Conservation (phyloP, 2,888 invertebrate species). For the Bembecia ichneumoniformis region DNA sequence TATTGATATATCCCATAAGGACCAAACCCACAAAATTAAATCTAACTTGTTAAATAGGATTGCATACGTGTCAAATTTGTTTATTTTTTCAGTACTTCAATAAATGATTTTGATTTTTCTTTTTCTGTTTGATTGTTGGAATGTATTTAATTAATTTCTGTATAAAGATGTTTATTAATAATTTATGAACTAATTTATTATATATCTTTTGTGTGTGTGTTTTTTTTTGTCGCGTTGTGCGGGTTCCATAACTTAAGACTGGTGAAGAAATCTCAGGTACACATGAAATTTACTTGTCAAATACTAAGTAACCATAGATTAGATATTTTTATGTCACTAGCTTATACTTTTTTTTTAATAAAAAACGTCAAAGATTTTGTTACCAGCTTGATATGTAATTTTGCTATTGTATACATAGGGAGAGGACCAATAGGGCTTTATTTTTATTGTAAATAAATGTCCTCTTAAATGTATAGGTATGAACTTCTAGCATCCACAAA, state of each 20-base stretch:
- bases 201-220: not conserved
- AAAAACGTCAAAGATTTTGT: slow-evolving; percentile 27
- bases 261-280: not conserved
- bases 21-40: no score
- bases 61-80: no score
- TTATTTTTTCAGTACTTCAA: no score
- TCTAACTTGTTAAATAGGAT: no score
- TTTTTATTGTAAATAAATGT: not conserved
- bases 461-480: not conserved
- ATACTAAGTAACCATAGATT: not conserved
- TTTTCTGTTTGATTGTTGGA: no score
- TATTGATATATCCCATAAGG: no score
- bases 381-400: slow-evolving; percentile 27
- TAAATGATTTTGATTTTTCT: no score
- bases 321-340: not conserved
- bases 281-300: not conserved
- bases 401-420: slow-evolving; percentile 12
- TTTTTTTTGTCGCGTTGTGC: not conserved
- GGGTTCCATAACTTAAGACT: not conserved
- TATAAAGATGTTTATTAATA: no score
- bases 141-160: no score
- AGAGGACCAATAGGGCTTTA: not conserved
- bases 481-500: not conserved
- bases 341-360: not conserved
- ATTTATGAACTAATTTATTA: no score